phyloP scores from a whole-genome alignment of 2,888 invertebrate genomes.

The Diloba caeruleocephala region DNA sequence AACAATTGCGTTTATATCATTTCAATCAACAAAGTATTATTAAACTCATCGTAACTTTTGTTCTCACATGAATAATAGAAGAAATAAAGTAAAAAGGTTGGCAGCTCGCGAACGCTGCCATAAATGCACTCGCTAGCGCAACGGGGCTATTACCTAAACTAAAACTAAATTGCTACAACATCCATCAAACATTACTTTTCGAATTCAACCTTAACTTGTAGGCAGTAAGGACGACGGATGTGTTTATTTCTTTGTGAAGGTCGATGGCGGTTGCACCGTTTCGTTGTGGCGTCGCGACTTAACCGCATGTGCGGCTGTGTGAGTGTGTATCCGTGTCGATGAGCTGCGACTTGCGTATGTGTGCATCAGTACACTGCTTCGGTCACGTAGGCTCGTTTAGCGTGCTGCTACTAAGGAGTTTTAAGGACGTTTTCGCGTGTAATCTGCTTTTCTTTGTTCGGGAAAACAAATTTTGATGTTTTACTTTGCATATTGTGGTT shows the following conservation, averaged over 20 bases:
- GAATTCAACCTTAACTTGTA: slow-evolving; percentile 55
- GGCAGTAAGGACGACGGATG: slow-evolving; percentile 70
- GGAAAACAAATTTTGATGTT: slow-evolving; percentile 18
- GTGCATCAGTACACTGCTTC: slow-evolving; percentile 78
- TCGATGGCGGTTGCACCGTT: slow-evolving; percentile 73
- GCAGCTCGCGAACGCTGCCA: slow-evolving; percentile 78
- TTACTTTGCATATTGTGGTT: slow-evolving; percentile 12
- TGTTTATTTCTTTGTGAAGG: slow-evolving; percentile 85
- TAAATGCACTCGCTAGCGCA: slow-evolving; percentile 88
- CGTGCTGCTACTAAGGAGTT: slow-evolving; percentile 65
- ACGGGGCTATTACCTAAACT: slow-evolving; percentile 76
- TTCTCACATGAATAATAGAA: slow-evolving; percentile 72
- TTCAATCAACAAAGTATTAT: slow-evolving; percentile 59
- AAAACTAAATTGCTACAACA: slow-evolving; percentile 52
- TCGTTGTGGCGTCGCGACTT: slow-evolving; percentile 57
- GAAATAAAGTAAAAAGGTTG: slow-evolving; percentile 78
- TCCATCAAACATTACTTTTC: slow-evolving; percentile 50
- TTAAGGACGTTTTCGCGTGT: slow-evolving; percentile 67
- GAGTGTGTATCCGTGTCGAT: slow-evolving; percentile 65
- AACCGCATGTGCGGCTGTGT: slow-evolving; percentile 75
- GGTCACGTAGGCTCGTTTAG: slow-evolving; percentile 86
- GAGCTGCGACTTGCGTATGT: slow-evolving; percentile 60
- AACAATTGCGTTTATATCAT: slow-evolving; percentile 36
- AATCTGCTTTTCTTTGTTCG: slow-evolving; percentile 68
- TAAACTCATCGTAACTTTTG: slow-evolving; percentile 64